A percentile compares a stretch with the other conserved stretches of the same genome.
Evolutionary conservation across 2,797 vertebrate genomes (phyloP).

Genomic region (Erethizon dorsatum): DNA sequence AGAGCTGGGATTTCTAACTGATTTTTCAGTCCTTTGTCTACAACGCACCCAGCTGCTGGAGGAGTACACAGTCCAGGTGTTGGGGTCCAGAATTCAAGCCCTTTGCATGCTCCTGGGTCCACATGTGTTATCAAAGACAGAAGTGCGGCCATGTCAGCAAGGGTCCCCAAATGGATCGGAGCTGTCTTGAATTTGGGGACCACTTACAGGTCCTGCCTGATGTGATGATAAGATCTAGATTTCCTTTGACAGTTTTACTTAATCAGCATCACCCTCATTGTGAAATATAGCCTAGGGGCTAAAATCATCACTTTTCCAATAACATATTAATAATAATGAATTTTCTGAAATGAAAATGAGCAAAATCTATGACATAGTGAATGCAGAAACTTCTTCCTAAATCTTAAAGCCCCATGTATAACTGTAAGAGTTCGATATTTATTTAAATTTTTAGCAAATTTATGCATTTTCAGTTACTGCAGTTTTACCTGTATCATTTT

Average conservation of each 20-base stretch:
- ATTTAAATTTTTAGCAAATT: conserved; percentile 19
- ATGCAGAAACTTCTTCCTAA: conserved; percentile 12
- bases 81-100: background rate
- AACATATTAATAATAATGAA: background rate
- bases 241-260: conserved; percentile 53
- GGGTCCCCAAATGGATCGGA: background rate
- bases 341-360: conserved; percentile 48
- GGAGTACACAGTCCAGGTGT: rapidly evolving
- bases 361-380: background rate
- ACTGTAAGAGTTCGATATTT: background rate
- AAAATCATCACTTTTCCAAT: background rate
- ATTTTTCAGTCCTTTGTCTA: background rate
- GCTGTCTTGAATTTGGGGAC: background rate
- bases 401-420: background rate
- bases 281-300: background rate
- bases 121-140: background rate
- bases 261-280: background rate
- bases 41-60: background rate
- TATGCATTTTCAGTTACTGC: background rate
- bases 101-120: background rate
- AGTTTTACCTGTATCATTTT: conserved; percentile 25
- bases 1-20: background rate
- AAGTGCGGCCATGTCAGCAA: background rate
- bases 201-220: background rate
- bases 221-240: conserved; percentile 2